A percentile compares a stretch with the other conserved stretches of the same genome.
These are phyloP conservation scores for Anoplophora glabripennis DNA, from an alignment of 1,140 invertebrate genomes.

Conservation along the genomic window DNA sequence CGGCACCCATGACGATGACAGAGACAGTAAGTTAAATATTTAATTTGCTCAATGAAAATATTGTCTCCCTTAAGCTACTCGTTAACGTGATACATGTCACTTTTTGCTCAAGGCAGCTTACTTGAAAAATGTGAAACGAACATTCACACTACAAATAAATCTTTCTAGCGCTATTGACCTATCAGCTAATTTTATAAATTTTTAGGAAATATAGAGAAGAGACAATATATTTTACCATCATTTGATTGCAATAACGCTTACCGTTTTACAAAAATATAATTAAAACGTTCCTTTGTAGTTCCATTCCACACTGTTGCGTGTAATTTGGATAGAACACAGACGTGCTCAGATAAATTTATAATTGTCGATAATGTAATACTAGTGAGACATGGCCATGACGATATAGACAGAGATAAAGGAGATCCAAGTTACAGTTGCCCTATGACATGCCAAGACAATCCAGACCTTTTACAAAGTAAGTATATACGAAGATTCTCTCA, in stretches of 20 bases:
- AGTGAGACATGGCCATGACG: neutral
- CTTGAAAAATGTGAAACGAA: no score
- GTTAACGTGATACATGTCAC: no score
- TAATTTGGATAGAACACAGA: slow-evolving; percentile 11
- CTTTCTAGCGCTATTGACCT: no score
- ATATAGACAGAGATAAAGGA: slow-evolving; percentile 21
- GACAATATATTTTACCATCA: no score
- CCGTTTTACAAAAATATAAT: no score
- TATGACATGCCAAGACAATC: slow-evolving; percentile 25
- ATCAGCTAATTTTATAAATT: no score
- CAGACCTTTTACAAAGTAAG: slow-evolving; percentile 12
- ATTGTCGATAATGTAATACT: slow-evolving; percentile 14
- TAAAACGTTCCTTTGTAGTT: slow-evolving; percentile 23
- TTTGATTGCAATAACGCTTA: no score
- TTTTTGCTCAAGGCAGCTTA: no score
- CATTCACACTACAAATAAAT: no score
- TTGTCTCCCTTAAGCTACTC: no score
- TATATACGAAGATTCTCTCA: neutral
- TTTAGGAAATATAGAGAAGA: no score
- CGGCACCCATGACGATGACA: slow-evolving; percentile 51
- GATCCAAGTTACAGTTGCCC: slow-evolving; percentile 15
- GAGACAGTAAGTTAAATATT: slow-evolving; percentile 50
- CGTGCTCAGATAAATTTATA: slow-evolving; percentile 15
- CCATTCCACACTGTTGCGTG: slow-evolving; percentile 26
- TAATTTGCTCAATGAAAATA: no score